phyloP scores from a whole-genome alignment of 1,140 invertebrate genomes.

The Trichonephila clavata region DNA sequence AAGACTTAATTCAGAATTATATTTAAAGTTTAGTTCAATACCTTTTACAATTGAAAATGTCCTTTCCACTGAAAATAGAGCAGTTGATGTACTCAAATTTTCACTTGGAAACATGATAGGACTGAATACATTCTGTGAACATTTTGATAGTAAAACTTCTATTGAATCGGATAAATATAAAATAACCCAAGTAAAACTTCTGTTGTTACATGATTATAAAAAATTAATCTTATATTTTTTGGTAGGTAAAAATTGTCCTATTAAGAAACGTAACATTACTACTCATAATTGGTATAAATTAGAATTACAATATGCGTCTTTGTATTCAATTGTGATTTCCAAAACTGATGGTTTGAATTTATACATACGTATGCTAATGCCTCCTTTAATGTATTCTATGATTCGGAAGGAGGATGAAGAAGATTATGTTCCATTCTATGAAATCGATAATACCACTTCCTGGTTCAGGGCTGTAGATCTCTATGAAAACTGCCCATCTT shows the following conservation, averaged over 20 bases:
- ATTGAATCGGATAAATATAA: conserved; percentile 10
- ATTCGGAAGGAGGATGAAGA: conserved; percentile 16
- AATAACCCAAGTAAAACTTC: conserved; percentile 59
- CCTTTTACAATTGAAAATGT: neutral
- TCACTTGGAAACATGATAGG: conserved; percentile 63
- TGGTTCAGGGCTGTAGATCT: conserved; percentile 53
- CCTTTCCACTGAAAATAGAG: neutral
- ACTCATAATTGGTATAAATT: conserved; percentile 55
- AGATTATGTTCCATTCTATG: conserved; percentile 38
- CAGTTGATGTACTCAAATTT: conserved; percentile 30
- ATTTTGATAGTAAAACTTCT: conserved; percentile 43
- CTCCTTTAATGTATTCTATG: conserved; percentile 59
- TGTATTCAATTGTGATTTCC: conserved; percentile 37
- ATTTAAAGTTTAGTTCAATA: conserved; percentile 1
- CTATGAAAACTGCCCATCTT: neutral
- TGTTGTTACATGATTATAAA: conserved; percentile 63
- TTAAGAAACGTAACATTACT: conserved; percentile 40
- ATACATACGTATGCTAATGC: conserved; percentile 31
- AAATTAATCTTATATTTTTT: conserved; percentile 62
- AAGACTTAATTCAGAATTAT: neutral
- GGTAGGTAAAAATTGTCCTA: conserved; percentile 40
- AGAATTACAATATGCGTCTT: conserved; percentile 42
- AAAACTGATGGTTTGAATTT: conserved; percentile 18
- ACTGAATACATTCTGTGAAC: conserved; percentile 58
- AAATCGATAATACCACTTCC: neutral